Evolutionary conservation across 1,140 invertebrate species (phyloP).

Genomic region (Dinoponera quadriceps): DNA sequence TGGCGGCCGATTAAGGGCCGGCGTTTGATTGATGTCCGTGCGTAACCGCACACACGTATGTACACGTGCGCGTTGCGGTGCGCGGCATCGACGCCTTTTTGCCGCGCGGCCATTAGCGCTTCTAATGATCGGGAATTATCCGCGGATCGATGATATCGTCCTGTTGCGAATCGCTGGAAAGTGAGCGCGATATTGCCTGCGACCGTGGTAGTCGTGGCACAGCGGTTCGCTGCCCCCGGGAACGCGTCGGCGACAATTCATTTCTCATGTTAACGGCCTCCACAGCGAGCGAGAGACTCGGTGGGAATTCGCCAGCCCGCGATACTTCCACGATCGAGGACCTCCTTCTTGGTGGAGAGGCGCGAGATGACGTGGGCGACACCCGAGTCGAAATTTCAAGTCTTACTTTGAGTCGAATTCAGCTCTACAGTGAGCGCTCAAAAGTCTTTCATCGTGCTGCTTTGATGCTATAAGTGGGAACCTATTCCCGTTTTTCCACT

Average conservation of each 20-base stretch:
- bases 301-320: not conserved
- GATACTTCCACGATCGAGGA: not conserved
- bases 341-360: no score
- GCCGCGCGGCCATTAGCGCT: slow-evolving; percentile 53
- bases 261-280: slow-evolving; percentile 9
- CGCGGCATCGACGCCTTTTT: slow-evolving; percentile 26
- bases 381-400: no score
- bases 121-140: slow-evolving; percentile 66
- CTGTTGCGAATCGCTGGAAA: slow-evolving; percentile 47
- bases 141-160: slow-evolving; percentile 63
- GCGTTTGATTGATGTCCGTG: slow-evolving; percentile 49
- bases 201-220: not conserved
- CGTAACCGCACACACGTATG: slow-evolving; percentile 21
- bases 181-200: slow-evolving; percentile 25
- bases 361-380: not conserved
- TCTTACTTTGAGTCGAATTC: no score
- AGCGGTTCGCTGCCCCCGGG: not conserved
- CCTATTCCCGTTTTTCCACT: no score
- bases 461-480: no score
- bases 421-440: no score
- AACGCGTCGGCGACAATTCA: not conserved
- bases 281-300: not conserved
- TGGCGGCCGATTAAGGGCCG: slow-evolving; percentile 54
- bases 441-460: no score
- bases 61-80: not conserved